Percentiles rank a stretch among this genome's conserved stretches.
Conservation (phyloP, 2,888 invertebrate genomes). For the Drosophila algonquin region DNA sequence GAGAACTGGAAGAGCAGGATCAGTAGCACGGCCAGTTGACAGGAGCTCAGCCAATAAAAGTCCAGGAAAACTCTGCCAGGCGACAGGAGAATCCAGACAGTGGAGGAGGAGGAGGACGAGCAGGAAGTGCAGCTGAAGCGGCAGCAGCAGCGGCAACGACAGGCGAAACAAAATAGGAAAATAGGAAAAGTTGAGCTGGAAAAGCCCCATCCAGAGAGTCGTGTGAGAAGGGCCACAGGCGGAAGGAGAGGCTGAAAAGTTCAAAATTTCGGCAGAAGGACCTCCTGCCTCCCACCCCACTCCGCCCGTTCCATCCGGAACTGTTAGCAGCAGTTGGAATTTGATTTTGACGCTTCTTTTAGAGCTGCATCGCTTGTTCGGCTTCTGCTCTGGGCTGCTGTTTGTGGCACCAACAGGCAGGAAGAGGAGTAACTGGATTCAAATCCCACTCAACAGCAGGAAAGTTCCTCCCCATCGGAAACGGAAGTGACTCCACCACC, state of each 20-base stretch:
- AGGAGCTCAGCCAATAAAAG: conserved; percentile 59
- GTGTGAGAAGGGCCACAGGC: background rate
- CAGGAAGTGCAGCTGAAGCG: conserved; percentile 15
- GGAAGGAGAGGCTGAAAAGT: conserved; percentile 57
- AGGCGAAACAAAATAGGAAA: conserved; percentile 56
- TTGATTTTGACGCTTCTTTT: conserved; percentile 65
- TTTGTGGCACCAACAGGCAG: conserved; percentile 28
- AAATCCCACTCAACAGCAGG: conserved; percentile 13
- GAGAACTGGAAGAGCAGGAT: background rate
- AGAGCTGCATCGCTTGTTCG: conserved; percentile 5
- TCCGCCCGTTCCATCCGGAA: conserved; percentile 34
- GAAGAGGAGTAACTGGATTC: background rate
- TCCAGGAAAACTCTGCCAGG: conserved; percentile 46
- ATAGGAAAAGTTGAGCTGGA: conserved; percentile 49
- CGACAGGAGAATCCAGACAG: background rate
- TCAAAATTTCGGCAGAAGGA: conserved; percentile 63
- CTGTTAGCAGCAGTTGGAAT: conserved; percentile 60
- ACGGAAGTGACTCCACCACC: conserved; percentile 17
- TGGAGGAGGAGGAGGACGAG: background rate
- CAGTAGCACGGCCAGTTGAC: conserved; percentile 9
- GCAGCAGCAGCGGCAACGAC: conserved; percentile 37
- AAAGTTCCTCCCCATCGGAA: background rate
- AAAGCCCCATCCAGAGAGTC: background rate
- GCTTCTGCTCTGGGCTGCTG: conserved; percentile 18
- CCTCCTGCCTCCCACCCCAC: conserved; percentile 10